Conservation (phyloP, 1,140 invertebrate genomes). For the Pissodes strobi region DNA sequence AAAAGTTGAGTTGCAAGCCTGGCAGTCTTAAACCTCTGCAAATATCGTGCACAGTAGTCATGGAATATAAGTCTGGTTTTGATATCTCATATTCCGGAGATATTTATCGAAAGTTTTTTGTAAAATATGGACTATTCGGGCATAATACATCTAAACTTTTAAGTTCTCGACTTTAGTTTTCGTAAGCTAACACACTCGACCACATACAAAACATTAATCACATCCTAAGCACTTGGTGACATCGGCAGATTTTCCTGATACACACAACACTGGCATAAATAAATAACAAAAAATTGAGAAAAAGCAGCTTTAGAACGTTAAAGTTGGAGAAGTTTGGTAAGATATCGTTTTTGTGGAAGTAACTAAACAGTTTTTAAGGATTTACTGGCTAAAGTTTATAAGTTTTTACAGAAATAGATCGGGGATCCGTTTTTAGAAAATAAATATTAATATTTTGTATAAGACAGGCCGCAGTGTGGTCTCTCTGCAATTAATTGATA, state of each 20-base stretch:
- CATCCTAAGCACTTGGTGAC: constrained; percentile 23
- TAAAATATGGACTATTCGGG: constrained; percentile 20
- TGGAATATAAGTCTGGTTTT: constrained; percentile 15
- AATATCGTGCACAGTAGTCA: background rate
- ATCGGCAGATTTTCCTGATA: constrained; percentile 29
- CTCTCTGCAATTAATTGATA: too few relatives aligned
- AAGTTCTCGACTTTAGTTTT: constrained; percentile 20
- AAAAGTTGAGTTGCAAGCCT: constrained; percentile 2
- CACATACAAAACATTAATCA: constrained; percentile 23
- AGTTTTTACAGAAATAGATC: too few relatives aligned
- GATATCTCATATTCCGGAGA: constrained; percentile 4
- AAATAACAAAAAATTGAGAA: constrained; percentile 19
- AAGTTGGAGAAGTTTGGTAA: constrained; percentile 10
- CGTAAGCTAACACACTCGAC: constrained; percentile 17
- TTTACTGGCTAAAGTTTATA: constrained; percentile 4
- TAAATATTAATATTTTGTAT: too few relatives aligned
- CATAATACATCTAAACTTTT: constrained; percentile 20
- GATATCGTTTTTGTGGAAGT: constrained; percentile 8
- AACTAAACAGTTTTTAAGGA: constrained; percentile 10
- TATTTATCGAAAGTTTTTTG: constrained; percentile 1
- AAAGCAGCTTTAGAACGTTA: constrained; percentile 1
- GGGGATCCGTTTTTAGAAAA: too few relatives aligned
- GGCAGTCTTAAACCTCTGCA: constrained; percentile 6
- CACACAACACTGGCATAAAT: constrained; percentile 26
- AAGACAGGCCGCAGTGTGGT: too few relatives aligned